phyloP scores from a whole-genome alignment of 2,888 invertebrate species.

The Melipona bicolor region DNA sequence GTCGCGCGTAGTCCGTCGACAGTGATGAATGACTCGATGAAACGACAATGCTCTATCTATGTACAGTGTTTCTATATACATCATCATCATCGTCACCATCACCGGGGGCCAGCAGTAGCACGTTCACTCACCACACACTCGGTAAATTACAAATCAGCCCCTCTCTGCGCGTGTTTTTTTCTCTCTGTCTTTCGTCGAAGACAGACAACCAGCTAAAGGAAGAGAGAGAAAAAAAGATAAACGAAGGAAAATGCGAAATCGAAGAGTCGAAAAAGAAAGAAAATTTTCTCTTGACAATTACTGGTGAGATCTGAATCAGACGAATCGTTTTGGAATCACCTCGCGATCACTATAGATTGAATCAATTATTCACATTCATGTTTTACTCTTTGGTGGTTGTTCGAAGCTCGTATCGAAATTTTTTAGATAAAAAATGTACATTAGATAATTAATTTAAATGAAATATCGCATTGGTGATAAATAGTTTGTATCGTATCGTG shows the following conservation, averaged over 20 bases:
- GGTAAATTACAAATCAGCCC: slow-evolving; percentile 66
- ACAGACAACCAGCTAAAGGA: slow-evolving; percentile 59
- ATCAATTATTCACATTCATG: too few relatives aligned
- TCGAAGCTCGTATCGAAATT: too few relatives aligned
- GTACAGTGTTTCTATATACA: slow-evolving; percentile 79
- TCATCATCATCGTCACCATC: slow-evolving; percentile 59
- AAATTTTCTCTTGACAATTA: background rate
- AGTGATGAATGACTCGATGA: slow-evolving; percentile 72
- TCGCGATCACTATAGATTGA: too few relatives aligned
- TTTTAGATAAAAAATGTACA: too few relatives aligned
- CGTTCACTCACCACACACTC: slow-evolving; percentile 39
- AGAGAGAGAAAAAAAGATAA: background rate
- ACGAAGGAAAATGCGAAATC: too few relatives aligned
- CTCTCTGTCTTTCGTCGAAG: slow-evolving; percentile 60
- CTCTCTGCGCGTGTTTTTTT: background rate
- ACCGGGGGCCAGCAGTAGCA: slow-evolving; percentile 42
- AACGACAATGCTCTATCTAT: slow-evolving; percentile 78
- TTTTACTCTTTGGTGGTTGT: too few relatives aligned
- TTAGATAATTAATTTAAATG: too few relatives aligned
- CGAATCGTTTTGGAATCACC: too few relatives aligned
- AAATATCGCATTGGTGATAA: too few relatives aligned
- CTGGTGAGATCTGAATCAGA: too few relatives aligned
- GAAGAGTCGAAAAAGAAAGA: background rate
- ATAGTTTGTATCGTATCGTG: too few relatives aligned
- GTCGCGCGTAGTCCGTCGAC: slow-evolving; percentile 62